Evolutionary conservation across 2,888 invertebrate genomes (phyloP).

Genomic region (Lamellibrachia satsuma): DNA sequence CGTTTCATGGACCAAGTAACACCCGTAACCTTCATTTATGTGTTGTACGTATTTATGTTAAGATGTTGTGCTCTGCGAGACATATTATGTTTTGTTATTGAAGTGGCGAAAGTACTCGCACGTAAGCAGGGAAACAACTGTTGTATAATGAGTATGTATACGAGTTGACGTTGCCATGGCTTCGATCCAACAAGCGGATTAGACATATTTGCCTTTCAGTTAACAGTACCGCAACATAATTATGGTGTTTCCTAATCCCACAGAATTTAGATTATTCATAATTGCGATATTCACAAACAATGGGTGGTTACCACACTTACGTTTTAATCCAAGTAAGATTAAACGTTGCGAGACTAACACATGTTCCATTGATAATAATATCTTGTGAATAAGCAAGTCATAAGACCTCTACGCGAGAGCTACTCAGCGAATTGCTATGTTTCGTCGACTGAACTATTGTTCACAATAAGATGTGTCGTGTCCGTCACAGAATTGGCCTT

Average conservation of each 20-base stretch:
- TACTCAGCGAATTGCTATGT: neutral
- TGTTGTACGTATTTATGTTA: neutral
- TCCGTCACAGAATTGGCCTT: constrained; percentile 34
- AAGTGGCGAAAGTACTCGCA: neutral
- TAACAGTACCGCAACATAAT: neutral
- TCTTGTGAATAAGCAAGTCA: neutral
- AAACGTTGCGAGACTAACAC: neutral
- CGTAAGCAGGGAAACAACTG: neutral
- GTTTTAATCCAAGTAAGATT: neutral
- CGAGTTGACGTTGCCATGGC: too few relatives aligned
- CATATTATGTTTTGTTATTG: neutral
- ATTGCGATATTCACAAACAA: neutral
- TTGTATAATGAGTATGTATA: too few relatives aligned
- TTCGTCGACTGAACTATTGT: constrained; percentile 26
- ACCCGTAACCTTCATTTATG: neutral
- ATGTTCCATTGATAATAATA: neutral
- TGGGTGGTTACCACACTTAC: neutral
- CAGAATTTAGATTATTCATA: neutral
- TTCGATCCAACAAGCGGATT: neutral
- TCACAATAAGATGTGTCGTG: constrained; percentile 22
- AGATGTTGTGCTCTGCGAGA: neutral
- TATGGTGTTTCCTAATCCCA: neutral
- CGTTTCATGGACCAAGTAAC: neutral
- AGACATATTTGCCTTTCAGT: neutral
- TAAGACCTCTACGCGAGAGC: neutral